phyloP scores from a whole-genome alignment of 2,113 vertebrate species.

The Toxotes chatareus region DNA sequence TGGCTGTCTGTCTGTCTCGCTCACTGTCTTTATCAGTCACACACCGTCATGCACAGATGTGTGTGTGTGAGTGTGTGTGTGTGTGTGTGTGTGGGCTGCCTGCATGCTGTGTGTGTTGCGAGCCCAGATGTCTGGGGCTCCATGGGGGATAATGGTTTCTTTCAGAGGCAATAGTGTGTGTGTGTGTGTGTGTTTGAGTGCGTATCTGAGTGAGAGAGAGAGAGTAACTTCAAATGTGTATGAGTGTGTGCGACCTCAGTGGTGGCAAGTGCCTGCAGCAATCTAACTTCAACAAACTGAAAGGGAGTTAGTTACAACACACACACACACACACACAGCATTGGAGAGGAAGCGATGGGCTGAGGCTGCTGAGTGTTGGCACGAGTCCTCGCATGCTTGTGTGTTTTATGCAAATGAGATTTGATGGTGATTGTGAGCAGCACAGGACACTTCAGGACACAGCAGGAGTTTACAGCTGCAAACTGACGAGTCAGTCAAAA shows the following conservation, averaged over 20 bases:
- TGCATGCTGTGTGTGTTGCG: constrained; percentile 54
- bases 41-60: constrained; percentile 16
- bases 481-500: constrained; percentile 2
- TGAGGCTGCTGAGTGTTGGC: constrained; percentile 49
- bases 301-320: constrained; percentile 28
- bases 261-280: constrained; percentile 41
- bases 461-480: constrained; percentile 15
- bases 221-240: not conserved
- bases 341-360: constrained; percentile 25
- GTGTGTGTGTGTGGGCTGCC: constrained; percentile 45
- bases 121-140: constrained; percentile 74
- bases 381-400: not conserved
- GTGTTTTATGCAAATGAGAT: constrained; percentile 55
- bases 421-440: constrained; percentile 45
- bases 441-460: constrained; percentile 40
- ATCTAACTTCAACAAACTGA: constrained; percentile 42
- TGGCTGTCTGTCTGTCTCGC: constrained; percentile 23
- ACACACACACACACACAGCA: constrained; percentile 5
- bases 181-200: constrained; percentile 37
- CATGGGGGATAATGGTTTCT: constrained; percentile 76
- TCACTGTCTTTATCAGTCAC: constrained; percentile 37
- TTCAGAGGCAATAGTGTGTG: constrained; percentile 61
- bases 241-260: constrained; percentile 40
- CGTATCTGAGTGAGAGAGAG: constrained; percentile 17
- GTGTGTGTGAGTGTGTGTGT: constrained; percentile 43